Conservation (phyloP, 2,113 vertebrate species). For the Protobothrops flavoviridis region DNA sequence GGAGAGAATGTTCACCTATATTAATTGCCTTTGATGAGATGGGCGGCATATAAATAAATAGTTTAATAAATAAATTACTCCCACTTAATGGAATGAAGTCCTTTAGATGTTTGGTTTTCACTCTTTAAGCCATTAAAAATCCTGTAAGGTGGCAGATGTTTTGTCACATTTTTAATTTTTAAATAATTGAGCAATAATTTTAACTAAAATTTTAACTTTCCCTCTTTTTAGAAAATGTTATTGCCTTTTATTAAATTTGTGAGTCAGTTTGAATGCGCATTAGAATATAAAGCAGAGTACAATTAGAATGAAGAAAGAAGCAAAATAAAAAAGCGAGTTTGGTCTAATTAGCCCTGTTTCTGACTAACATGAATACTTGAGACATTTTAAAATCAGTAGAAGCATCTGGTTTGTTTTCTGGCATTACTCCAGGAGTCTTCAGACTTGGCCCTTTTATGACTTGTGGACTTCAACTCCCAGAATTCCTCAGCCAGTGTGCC, state of each 20-base stretch:
- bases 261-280: neutral
- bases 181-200: neutral
- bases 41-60: neutral
- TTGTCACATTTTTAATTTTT: neutral
- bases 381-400: conserved; percentile 3
- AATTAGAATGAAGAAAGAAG: neutral
- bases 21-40: neutral
- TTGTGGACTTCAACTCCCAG: too few relatives aligned
- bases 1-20: neutral
- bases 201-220: neutral
- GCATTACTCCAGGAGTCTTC: neutral
- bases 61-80: neutral
- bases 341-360: neutral
- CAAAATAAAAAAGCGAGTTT: neutral
- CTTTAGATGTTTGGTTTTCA: neutral
- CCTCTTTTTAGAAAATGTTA: neutral
- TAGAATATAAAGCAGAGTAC: neutral
- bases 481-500: too few relatives aligned
- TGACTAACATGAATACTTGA: conserved; percentile 6
- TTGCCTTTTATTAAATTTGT: neutral
- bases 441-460: too few relatives aligned
- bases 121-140: neutral
- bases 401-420: neutral
- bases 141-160: neutral
- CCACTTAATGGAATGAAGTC: neutral